A percentile compares a stretch with the other conserved stretches of the same genome.
These are phyloP conservation scores for Acanthopleura granulata DNA, from an alignment of 2,888 invertebrate species.

Conservation along the genomic window DNA sequence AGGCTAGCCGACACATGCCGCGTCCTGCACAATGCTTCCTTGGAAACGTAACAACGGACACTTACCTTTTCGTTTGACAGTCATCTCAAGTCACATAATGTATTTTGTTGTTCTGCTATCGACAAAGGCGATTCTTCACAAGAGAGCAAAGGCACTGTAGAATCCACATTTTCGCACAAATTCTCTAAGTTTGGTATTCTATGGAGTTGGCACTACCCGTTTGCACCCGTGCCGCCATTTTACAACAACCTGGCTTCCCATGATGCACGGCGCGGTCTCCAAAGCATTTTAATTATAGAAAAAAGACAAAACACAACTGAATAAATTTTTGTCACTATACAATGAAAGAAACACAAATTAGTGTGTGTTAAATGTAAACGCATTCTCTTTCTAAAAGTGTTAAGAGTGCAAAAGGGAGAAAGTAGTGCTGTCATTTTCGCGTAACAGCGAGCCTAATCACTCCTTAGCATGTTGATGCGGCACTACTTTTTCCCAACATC, in stretches of 20 bases:
- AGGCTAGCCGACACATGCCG: no score
- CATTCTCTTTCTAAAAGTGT: not conserved
- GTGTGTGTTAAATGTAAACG: not conserved
- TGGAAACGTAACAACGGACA: not conserved
- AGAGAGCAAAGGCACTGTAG: no score
- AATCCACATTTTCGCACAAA: no score
- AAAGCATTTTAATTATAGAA: no score
- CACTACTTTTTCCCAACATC: not conserved
- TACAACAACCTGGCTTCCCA: conserved; percentile 5
- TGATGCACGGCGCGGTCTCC: conserved; percentile 7
- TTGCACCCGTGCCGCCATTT: not conserved
- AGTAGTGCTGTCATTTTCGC: conserved; percentile 13
- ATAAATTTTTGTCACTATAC: no score
- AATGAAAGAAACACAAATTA: not conserved
- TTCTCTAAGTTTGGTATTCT: no score
- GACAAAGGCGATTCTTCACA: no score
- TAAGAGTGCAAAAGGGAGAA: not conserved
- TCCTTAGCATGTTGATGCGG: conserved; percentile 5
- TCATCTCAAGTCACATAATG: conserved; percentile 36
- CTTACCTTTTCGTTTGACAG: conserved; percentile 56
- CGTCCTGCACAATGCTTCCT: not conserved
- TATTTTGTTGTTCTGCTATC: not conserved
- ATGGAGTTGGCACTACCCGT: not conserved
- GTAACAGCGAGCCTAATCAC: not conserved
- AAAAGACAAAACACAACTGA: no score